Conservation (phyloP, 2,888 invertebrate species). For the Chesias legatella region DNA sequence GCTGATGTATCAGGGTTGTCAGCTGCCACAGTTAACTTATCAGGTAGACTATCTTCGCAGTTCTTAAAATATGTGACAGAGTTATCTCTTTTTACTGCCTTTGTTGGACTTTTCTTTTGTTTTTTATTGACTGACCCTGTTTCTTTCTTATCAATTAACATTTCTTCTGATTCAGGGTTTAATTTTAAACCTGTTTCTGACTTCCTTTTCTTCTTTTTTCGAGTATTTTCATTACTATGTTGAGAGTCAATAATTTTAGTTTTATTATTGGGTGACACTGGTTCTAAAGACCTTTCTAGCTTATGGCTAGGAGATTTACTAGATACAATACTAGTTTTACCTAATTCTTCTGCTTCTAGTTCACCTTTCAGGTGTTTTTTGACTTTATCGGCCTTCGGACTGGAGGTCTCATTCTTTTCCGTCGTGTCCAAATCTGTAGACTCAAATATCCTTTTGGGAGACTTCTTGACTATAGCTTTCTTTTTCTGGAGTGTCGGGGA, state of each 20-base stretch:
- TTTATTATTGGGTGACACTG: conserved; percentile 19
- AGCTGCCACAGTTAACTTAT: conserved; percentile 3
- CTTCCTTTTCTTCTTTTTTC: conserved; percentile 50
- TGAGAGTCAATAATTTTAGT: conserved; percentile 23
- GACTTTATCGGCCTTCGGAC: conserved; percentile 65
- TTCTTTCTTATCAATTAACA: conserved; percentile 2
- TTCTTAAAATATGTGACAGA: conserved; percentile 15
- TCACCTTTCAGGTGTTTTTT: conserved; percentile 65
- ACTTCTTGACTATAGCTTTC: conserved; percentile 69
- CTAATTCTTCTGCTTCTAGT: conserved; percentile 40
- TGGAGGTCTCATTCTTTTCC: conserved; percentile 46
- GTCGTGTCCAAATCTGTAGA: conserved; percentile 58
- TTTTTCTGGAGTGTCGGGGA: conserved; percentile 69
- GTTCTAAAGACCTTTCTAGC: conserved; percentile 21
- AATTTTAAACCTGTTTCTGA: conserved; percentile 18
- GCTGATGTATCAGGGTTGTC: neutral
- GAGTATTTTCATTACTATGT: conserved; percentile 38
- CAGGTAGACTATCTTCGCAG: conserved; percentile 14
- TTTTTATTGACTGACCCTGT: no score
- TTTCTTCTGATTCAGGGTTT: conserved; percentile 7
- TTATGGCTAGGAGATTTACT: conserved; percentile 28
- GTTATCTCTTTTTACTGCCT: conserved; percentile 28
- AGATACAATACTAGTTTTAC: conserved; percentile 12
- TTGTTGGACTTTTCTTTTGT: conserved; percentile 28
- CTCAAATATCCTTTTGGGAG: conserved; percentile 71